A percentile compares a stretch with the other conserved stretches of the same genome.
These are phyloP conservation scores for Ochropleura leucogaster DNA, from an alignment of 2,888 invertebrate species.

Conservation along the genomic window DNA sequence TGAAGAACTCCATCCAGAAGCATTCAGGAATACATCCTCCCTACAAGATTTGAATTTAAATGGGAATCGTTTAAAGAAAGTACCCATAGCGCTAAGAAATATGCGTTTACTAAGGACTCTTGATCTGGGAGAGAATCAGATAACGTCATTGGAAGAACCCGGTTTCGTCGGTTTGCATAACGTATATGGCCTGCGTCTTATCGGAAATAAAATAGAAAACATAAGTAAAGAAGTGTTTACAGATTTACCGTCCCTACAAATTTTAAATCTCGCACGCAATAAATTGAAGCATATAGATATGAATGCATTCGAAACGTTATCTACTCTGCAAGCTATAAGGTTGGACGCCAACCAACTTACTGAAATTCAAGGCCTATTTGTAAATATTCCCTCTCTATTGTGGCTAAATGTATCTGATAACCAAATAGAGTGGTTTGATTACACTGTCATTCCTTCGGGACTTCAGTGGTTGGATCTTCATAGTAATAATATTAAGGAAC, in stretches of 20 bases:
- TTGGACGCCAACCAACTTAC: slow-evolving; percentile 96
- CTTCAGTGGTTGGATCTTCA: slow-evolving; percentile 97
- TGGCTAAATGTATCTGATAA: slow-evolving; percentile 98
- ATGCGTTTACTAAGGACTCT: slow-evolving; percentile 96
- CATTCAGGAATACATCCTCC: slow-evolving; percentile 97
- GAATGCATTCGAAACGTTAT: slow-evolving; percentile 95
- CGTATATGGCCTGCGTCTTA: slow-evolving; percentile 96
- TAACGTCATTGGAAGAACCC: slow-evolving; percentile 94
- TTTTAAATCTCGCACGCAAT: slow-evolving; percentile 97
- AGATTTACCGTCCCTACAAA: slow-evolving; percentile 95
- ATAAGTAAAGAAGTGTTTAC: slow-evolving; percentile 95
- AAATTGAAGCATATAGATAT: slow-evolving; percentile 94
- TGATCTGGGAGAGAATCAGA: slow-evolving; percentile 97
- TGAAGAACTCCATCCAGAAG: slow-evolving; percentile 95
- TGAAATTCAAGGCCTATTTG: slow-evolving; percentile 95
- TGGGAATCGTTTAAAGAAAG: slow-evolving; percentile 95
- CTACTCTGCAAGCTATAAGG: slow-evolving; percentile 95
- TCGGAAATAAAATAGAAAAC: slow-evolving; percentile 96
- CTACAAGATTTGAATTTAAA: slow-evolving; percentile 97
- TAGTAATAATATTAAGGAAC: slow-evolving; percentile 95
- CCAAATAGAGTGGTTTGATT: slow-evolving; percentile 96
- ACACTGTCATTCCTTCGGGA: slow-evolving; percentile 94
- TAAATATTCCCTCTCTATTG: slow-evolving; percentile 95
- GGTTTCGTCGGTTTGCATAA: slow-evolving; percentile 96
- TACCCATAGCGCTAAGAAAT: slow-evolving; percentile 95